Evolutionary conservation across 2,888 invertebrate genomes (phyloP), one percentile per base, ranked within the genome.

Genomic region (Trypoxylon attenuatum): DNA sequence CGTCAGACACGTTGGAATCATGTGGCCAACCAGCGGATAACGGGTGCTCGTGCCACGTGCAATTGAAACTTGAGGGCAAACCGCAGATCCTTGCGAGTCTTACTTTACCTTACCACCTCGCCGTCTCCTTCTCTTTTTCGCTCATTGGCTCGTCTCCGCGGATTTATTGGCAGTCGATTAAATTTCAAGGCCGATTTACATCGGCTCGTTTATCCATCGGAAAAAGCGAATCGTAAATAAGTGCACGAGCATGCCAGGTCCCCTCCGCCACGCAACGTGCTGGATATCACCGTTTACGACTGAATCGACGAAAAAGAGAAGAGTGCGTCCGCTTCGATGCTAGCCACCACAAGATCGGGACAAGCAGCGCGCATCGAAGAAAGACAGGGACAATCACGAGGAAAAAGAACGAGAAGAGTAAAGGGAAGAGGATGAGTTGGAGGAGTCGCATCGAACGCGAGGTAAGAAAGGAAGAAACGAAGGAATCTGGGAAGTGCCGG

Each of bases 111-210:
- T 22, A 10, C 10, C 3, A 13, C 10, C 42, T 42, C 42, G 16
- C 18, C 23, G 19, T n/a, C 22, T 2, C 16, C 50, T 43, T 64
- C 39, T 58, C 15, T 29, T 23, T 21, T n/a, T n/a, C n/a, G n/a
- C n/a, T n/a, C n/a, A n/a, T n/a, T n/a, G n/a, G n/a, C n/a, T n/a
- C n/a, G n/a, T n/a, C n/a, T n/a, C 61, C 41, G 47, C 41, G 41
- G 47, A 65, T 65, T 52, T 62, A 56, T 65, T 52, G 65, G 63
- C 65, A 43, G 53, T 63, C 66, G 66, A 66, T 66, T 63, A 66
- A 50, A 57, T 50, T 57, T 66, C 65, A 42, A 19, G 64, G 39
- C 41, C 66, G 53, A 63, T 63, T 66, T 66, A 65, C 66, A 57
- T 66, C 63, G 56, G 53, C 65, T 65, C 55, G 56, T 56, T 65